phyloP scores from a whole-genome alignment of 2,888 invertebrate genomes.

The Cosmia trapezina region DNA sequence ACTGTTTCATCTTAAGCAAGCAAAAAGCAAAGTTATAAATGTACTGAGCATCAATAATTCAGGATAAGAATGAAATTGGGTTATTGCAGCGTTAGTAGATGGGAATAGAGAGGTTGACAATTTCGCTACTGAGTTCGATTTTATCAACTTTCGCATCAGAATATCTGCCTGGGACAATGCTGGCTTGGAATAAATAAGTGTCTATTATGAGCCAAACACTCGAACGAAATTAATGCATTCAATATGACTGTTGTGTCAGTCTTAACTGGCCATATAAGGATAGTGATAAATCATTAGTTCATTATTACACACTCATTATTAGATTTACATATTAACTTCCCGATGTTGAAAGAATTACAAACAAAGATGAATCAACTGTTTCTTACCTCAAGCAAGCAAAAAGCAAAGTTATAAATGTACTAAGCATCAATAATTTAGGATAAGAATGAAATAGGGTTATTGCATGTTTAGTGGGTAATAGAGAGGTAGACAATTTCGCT shows the following conservation, averaged over 20 bases:
- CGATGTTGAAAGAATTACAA: constrained; percentile 35
- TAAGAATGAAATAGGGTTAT: neutral
- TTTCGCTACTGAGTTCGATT: neutral
- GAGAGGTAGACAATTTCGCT: neutral
- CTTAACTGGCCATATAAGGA: constrained; percentile 34
- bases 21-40: neutral
- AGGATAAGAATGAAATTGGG: neutral
- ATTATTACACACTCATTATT: constrained; percentile 33
- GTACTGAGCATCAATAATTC: neutral
- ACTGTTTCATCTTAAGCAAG: neutral
- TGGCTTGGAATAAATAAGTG: constrained; percentile 27
- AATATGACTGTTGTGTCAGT: constrained; percentile 33
- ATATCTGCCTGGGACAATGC: neutral
- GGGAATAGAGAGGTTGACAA: neutral
- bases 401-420: neutral
- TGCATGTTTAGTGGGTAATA: neutral
- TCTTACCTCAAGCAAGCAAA: neutral
- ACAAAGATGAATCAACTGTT: constrained; percentile 25
- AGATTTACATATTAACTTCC: constrained; percentile 36
- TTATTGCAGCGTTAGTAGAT: neutral
- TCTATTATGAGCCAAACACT: constrained; percentile 27
- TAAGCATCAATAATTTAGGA: neutral
- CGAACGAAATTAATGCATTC: constrained; percentile 36
- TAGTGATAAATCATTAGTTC: too few species aligned
- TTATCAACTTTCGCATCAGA: neutral